phyloP scores from a whole-genome alignment of 2,888 invertebrate species.

The Ichneumoninae sp. region DNA sequence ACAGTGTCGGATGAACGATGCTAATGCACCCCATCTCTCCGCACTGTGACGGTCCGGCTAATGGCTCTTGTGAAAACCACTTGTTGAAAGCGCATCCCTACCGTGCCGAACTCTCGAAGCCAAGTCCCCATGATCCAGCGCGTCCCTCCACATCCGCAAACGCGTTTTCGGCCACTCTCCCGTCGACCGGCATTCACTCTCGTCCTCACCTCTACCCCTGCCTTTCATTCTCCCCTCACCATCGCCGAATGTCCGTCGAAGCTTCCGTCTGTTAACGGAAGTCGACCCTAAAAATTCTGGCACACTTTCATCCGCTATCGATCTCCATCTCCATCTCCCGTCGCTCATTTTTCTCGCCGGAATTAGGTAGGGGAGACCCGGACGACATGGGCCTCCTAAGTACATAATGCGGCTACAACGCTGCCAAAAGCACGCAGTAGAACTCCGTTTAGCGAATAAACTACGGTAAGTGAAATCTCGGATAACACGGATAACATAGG shows the following conservation, averaged over 20 bases:
- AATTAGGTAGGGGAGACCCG: not conserved
- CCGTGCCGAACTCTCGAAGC: conserved; percentile 18
- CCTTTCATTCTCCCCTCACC: not conserved
- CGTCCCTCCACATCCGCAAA: not conserved
- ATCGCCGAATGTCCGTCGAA: not conserved
- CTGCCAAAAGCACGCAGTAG: no score
- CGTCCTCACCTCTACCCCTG: not conserved
- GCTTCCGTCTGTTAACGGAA: not conserved
- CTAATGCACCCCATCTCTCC: not conserved
- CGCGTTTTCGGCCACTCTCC: conserved; percentile 27
- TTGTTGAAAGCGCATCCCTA: conserved; percentile 72
- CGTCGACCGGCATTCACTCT: conserved; percentile 19
- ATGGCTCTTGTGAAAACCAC: conserved; percentile 70
- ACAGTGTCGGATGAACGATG: conserved; percentile 14
- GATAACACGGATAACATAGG: no score
- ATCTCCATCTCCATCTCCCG: not conserved
- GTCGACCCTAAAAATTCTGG: not conserved
- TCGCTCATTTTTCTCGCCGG: not conserved
- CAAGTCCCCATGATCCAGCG: conserved; percentile 18
- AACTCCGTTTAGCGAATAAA: no score
- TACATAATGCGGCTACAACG: no score
- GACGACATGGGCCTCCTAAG: no score
- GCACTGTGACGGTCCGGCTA: conserved; percentile 60
- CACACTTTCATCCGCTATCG: not conserved
- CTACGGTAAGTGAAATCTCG: no score